Evolutionary conservation across 2,113 vertebrate genomes (phyloP), one percentile per base, ranked within the genome.

Genomic region (Anhinga anhinga): DNA sequence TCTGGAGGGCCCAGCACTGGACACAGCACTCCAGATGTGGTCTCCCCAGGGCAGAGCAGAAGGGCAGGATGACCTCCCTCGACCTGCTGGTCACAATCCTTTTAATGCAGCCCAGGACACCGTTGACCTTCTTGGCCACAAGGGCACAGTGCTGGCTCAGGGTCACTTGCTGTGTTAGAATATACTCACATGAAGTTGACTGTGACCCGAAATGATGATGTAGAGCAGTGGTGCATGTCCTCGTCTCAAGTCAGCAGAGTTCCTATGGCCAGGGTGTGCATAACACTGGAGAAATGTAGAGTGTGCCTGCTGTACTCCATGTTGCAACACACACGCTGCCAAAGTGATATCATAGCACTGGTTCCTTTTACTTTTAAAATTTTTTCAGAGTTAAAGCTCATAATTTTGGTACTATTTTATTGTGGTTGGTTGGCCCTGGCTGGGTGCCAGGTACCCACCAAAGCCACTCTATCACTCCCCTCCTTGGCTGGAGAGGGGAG

Each of bases 241-340:
- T 71, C 2, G 1, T 13, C 26, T 82, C 62, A 61, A 56, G 5
- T 45, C 82, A 52, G 2, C 29, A 25, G 11, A 63, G 10, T 4
- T 71, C 29, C 66, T 3, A 12, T 13, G 36, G 17, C 5, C 34
- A 52, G 47, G 18, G 8, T 32, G 23, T 32, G n/a, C 10, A 8
- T 1, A 30, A 1, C 11, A 13, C 25, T 25, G 1, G 20, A 42
- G 29, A 13, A 6, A 8, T 10, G 15, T 22, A 15, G 7, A 34
- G 11, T 11, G 8, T 15, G 9, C n/a, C 18, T 14, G 4, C 15
- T 27, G n/a, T 45, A 40, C 14, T 34, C 21, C 42, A 4, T 11
- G n/a, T 34, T 25, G 15, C 23, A 36, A 17, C 15, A 18, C 3
- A 27, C 9, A 27, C 5, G 7, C 16, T 79, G 62, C 23, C 40